Evolutionary conservation across 2,888 invertebrate species (phyloP).

Genomic region (Chloroclysta siterata): DNA sequence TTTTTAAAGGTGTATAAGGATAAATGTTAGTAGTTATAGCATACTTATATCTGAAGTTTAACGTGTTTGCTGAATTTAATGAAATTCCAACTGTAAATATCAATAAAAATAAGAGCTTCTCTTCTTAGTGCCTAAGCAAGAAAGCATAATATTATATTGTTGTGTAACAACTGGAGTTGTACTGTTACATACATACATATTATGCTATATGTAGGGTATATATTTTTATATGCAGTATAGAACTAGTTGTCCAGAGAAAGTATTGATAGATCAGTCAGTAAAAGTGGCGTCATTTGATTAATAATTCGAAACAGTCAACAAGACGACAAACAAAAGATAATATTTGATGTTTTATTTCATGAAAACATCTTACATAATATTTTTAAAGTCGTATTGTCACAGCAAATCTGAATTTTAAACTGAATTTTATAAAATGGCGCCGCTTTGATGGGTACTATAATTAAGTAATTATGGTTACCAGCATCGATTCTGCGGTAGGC

Average conservation of each 20-base stretch:
- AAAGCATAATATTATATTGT: constrained; percentile 21
- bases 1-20: constrained; percentile 24
- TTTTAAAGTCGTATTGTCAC: background rate
- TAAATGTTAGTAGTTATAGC: constrained; percentile 4
- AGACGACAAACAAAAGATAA: constrained; percentile 9
- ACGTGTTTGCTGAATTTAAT: constrained; percentile 7
- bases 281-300: constrained; percentile 6
- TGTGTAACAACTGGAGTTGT: constrained; percentile 66
- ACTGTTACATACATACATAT: constrained; percentile 52
- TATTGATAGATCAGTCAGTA: constrained; percentile 9
- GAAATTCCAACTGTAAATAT: constrained; percentile 20
- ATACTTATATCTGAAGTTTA: constrained; percentile 15
- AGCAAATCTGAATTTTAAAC: background rate
- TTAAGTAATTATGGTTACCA: background rate
- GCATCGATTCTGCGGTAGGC: constrained; percentile 1
- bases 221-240: constrained; percentile 19
- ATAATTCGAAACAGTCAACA: constrained; percentile 4
- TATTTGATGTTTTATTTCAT: constrained; percentile 30
- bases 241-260: background rate
- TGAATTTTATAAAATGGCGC: background rate
- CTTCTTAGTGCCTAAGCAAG: constrained; percentile 17
- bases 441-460: background rate
- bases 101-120: constrained; percentile 15
- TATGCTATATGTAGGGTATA: constrained; percentile 10
- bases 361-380: constrained; percentile 28